Percentiles rank a stretch among this genome's conserved stretches.
Evolutionary conservation across 2,888 invertebrate genomes (phyloP).

Genomic region (Abrostola tripartita): DNA sequence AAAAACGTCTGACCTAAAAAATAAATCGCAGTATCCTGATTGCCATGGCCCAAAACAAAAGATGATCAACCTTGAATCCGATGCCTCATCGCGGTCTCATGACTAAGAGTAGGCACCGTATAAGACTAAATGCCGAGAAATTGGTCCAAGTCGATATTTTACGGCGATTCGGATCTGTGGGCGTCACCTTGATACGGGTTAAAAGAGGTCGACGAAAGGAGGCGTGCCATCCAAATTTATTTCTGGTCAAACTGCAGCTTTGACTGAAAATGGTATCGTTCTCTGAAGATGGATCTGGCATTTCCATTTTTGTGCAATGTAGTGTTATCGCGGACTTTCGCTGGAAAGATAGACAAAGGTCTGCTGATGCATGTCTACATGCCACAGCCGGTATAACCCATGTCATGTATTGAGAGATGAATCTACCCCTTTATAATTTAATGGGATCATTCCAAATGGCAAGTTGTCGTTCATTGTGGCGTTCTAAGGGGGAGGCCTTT

Average conservation of each 20-base stretch:
- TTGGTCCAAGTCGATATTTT: slow-evolving; percentile 58
- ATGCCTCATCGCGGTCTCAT: slow-evolving; percentile 37
- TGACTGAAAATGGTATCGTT: slow-evolving; percentile 13
- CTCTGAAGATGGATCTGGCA: slow-evolving; percentile 12
- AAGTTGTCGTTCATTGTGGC: no score
- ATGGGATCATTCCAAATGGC: no score
- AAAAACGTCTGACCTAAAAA: not conserved
- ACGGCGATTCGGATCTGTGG: slow-evolving; percentile 50
- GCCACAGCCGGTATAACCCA: no score
- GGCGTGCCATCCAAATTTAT: slow-evolving; percentile 41
- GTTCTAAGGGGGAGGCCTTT: no score
- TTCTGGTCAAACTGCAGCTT: slow-evolving; percentile 37
- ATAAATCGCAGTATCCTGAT: not conserved
- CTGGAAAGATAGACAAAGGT: no score
- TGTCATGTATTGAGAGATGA: no score
- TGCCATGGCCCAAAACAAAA: not conserved
- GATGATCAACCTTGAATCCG: slow-evolving; percentile 11
- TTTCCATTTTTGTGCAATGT: not conserved
- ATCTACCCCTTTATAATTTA: no score
- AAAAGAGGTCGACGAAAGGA: slow-evolving; percentile 51
- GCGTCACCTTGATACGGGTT: slow-evolving; percentile 56
- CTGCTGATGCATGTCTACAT: no score
- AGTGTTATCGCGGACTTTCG: no score
- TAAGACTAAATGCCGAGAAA: slow-evolving; percentile 55
- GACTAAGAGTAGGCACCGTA: slow-evolving; percentile 55